phyloP scores from a whole-genome alignment of 1,140 invertebrate species.

The Rhopalosiphum maidis region DNA sequence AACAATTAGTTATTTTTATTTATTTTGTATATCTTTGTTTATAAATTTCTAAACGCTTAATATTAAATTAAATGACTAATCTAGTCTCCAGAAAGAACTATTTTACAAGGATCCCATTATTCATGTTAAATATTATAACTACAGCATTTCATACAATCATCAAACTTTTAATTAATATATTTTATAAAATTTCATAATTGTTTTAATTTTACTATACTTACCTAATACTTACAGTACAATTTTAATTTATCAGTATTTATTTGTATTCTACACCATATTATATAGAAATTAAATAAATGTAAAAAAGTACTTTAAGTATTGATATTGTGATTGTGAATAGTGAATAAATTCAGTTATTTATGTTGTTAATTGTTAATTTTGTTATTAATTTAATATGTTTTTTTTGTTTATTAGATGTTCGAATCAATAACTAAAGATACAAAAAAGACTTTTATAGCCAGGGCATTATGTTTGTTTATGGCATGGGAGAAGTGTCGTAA shows the following conservation, averaged over 20 bases:
- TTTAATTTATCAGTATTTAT: not conserved
- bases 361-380: not conserved
- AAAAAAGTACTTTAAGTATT: not conserved
- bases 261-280: not conserved
- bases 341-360: not conserved
- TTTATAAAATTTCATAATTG: not conserved
- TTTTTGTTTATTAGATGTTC: conserved; percentile 15
- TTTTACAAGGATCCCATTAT: too few relatives aligned
- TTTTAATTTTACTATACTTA: not conserved
- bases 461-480: not conserved
- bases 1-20: too few relatives aligned
- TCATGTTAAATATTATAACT: not conserved
- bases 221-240: not conserved
- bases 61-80: not conserved
- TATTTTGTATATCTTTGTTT: too few relatives aligned
- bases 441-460: not conserved
- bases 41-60: too few relatives aligned
- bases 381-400: not conserved
- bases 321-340: not conserved
- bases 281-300: not conserved
- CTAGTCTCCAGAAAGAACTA: not conserved
- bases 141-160: not conserved
- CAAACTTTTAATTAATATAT: not conserved
- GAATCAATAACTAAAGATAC: not conserved
- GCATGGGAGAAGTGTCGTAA: not conserved